Evolutionary conservation across 2,797 vertebrate species (phyloP).

Genomic region (Helicolenus hilgendorfi): DNA sequence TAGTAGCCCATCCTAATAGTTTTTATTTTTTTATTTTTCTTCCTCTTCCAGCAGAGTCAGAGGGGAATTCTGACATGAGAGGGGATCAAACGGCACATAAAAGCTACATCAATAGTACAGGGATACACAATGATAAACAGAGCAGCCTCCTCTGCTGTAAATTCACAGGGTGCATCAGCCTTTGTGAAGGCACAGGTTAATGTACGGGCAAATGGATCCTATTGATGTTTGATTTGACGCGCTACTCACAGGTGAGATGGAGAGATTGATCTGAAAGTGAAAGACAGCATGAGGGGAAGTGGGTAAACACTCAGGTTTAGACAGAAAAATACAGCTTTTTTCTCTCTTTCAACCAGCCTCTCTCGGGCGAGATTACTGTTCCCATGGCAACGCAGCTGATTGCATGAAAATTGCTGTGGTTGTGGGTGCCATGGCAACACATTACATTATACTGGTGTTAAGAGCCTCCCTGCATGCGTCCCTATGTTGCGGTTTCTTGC

Average conservation of each 20-base stretch:
- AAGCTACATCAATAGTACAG: slow-evolving; percentile 74
- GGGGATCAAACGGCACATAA: slow-evolving; percentile 75
- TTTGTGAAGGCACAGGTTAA: slow-evolving; percentile 66
- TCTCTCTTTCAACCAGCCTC: slow-evolving; percentile 66
- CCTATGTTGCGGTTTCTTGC: slow-evolving; percentile 20
- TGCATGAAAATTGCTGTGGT: slow-evolving; percentile 90
- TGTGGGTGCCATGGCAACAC: slow-evolving; percentile 90
- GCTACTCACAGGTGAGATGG: slow-evolving; percentile 58
- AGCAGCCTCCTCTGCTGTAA: slow-evolving; percentile 45
- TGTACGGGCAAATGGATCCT: slow-evolving; percentile 55
- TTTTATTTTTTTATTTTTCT: slow-evolving; percentile 14
- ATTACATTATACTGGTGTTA: slow-evolving; percentile 64
- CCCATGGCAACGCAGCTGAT: slow-evolving; percentile 92
- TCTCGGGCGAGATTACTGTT: slow-evolving; percentile 90
- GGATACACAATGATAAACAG: slow-evolving; percentile 68
- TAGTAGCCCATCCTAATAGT: slow-evolving; percentile 58
- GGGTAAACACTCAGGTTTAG: slow-evolving; percentile 75
- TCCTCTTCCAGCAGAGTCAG: slow-evolving; percentile 52
- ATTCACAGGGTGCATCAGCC: slow-evolving; percentile 55
- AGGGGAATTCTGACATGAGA: slow-evolving; percentile 65
- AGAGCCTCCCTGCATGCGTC: slow-evolving; percentile 25
- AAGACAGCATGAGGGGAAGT: slow-evolving; percentile 77
- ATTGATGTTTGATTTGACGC: slow-evolving; percentile 62
- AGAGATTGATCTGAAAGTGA: slow-evolving; percentile 76
- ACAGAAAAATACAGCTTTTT: slow-evolving; percentile 52